Conservation (phyloP, 2,888 invertebrate genomes). For the Spisula solida region DNA sequence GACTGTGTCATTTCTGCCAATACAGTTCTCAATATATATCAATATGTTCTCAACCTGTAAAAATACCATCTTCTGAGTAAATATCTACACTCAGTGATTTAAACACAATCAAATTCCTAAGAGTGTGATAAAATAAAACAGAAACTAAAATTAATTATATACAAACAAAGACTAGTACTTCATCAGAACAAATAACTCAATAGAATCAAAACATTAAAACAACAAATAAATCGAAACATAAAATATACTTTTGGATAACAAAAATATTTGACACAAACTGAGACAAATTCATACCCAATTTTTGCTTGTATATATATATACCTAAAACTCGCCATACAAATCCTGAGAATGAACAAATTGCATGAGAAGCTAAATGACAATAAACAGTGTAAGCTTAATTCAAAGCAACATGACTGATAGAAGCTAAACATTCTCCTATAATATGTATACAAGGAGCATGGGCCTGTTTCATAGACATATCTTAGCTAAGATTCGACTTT, state of each 20-base stretch:
- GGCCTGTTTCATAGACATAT: too few species aligned
- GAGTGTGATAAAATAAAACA: conserved; percentile 14
- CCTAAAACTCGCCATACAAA: not conserved
- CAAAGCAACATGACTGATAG: not conserved
- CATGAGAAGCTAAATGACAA: not conserved
- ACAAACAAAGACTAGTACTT: conserved; percentile 19
- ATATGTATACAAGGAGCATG: too few species aligned
- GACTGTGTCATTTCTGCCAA: too few species aligned
- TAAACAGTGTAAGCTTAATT: not conserved
- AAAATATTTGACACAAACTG: not conserved
- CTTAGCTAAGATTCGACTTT: too few species aligned
- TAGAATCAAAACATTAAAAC: conserved; percentile 10
- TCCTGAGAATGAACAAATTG: conserved; percentile 10
- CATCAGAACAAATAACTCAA: conserved; percentile 23
- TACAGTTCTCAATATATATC: too few species aligned
- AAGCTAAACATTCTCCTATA: not conserved
- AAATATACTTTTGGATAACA: conserved; percentile 24
- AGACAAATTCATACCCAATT: conserved; percentile 25
- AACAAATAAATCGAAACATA: not conserved
- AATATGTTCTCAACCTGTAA: too few species aligned
- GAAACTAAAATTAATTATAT: not conserved
- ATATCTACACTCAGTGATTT: too few species aligned
- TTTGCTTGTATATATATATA: not conserved
- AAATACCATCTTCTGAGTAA: too few species aligned
- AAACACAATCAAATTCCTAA: not conserved